Evolutionary conservation across 2,113 vertebrate genomes (phyloP), one percentile per base, ranked within the genome.

Genomic region (Serinus canaria): DNA sequence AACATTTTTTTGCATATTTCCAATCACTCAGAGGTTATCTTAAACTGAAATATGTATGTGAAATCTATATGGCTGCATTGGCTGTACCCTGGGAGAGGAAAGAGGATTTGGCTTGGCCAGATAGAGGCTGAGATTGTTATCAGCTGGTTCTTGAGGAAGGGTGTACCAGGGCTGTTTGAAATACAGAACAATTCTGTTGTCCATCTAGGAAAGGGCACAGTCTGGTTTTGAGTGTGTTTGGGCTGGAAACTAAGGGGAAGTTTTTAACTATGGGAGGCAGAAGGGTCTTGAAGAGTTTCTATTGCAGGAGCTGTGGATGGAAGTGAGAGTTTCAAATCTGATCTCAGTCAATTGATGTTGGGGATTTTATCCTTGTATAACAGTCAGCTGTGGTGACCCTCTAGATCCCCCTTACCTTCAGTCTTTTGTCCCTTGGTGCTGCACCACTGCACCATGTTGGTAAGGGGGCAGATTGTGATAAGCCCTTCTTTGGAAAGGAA

Each of bases 311-410:
- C 18, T 69, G 50, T 53, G 50, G 67, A 21, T 85, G 37, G 63
- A n/a, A 30, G 33, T 82, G 58, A 33, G 23, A 31, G 24, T 67
- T 81, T 69, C 70, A 52, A 41, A 24, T 41, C 0, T 49, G 74
- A n/a, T 60, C 30, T 46, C 2, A 1, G 16, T 39, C n/a, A 5
- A 0, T 0, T 49, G 15, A 9, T 33, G 50, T 12, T 8, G 10
- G 55, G 55, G 21, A 25, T 67, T 87, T 81, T 58, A 35, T 59
- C 11, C 33, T 31, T 7, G 0, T 30, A 0, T 11, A 8, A n/a
- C 10, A n/a, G 13, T 3, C 23, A 13, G 58, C 79, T 58, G 22
- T 35, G 64, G 10, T 41, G 66, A 24, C 15, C 20, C 31, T 41
- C 56, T 14, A 28, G n/a, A 43, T 47, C 10, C 20, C 27, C 28